Base-by-base conservation (phyloP, 1,140 invertebrate genomes). In the Cotesia glomerata region DNA sequence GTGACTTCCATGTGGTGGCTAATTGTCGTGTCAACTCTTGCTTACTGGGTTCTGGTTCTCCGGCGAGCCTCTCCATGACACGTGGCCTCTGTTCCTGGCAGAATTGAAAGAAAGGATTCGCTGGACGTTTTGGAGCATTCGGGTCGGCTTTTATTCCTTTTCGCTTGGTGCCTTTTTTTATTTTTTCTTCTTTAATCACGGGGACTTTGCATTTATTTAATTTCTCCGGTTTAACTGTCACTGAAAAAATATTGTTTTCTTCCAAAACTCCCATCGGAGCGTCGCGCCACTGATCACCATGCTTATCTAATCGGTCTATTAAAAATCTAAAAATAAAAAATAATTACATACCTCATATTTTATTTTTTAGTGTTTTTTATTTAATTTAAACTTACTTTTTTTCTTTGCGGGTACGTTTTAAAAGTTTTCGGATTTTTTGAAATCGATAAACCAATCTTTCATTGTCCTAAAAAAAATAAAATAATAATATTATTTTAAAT, bases 101-200 rank as follows among this genome's bases (percentile, higher is more conserved):
- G 84, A 93, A 94, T 85, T 93, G 92, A 75, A 94, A 93, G 82
- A 94, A 94, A 64, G 93, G 92, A 90, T 94, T 94, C 45, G 92
- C 92, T 0, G 92, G 92, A 75, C 93, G 89, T 79, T 94, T 94
- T 4, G 93, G 92, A 45, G 92, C 92, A 86, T 93, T 93, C 1
- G 92, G 92, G 88, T 94, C 93, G 11, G 85, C 79, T 78, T 89
- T 89, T 8, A 80, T 71, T 34, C 80, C 81, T 80, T 87, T 89
- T 63, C 85, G 82, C 71, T 88, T 88, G 0, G 83, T 79, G 35
- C 82, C 85, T 67, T 87, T 88, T 71, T 85, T 87, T 18, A 81
- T 83, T 74, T 84, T 87, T 14, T 85, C 85, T 14, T 87, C 85
- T 73, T 85, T 86, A 14, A 77, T 35, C 79, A 72, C 77, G 71